phyloP scores from a whole-genome alignment of 2,888 invertebrate genomes.

The Mimas tiliae region DNA sequence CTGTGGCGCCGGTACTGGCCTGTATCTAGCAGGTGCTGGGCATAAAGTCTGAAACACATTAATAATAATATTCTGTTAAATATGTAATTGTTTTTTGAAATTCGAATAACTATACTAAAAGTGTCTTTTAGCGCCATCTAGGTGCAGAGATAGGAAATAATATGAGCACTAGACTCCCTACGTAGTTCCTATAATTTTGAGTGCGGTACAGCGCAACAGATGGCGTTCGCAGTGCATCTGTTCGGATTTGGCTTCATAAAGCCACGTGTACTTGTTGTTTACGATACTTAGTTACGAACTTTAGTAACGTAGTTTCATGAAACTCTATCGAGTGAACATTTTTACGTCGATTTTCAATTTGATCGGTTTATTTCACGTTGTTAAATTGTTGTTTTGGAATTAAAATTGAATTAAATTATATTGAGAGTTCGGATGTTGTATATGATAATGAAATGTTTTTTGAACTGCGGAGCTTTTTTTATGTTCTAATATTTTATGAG shows the following conservation, averaged over 20 bases:
- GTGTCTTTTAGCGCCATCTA: background rate
- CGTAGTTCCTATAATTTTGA: constrained; percentile 8
- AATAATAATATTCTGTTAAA: background rate
- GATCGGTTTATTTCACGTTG: background rate
- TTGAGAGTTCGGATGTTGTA: too few relatives aligned
- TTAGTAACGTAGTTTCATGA: background rate
- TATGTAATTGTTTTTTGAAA: too few relatives aligned
- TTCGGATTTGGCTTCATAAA: background rate
- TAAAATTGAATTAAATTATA: too few relatives aligned
- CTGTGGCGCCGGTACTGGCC: constrained; percentile 72
- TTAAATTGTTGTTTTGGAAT: background rate
- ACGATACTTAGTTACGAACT: constrained; percentile 5
- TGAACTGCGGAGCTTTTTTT: too few relatives aligned
- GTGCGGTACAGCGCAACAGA: background rate
- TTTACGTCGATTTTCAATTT: background rate
- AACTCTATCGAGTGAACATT: background rate
- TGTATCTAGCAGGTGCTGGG: constrained; percentile 72
- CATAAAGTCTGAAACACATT: constrained; percentile 64
- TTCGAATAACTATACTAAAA: too few relatives aligned
- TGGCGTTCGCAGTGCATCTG: background rate
- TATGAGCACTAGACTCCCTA: background rate
- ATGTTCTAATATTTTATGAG: too few relatives aligned
- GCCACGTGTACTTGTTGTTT: constrained; percentile 14
- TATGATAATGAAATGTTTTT: too few relatives aligned
- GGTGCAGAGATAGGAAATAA: background rate